Evolutionary conservation across 2,113 vertebrate species (phyloP).

Genomic region (Cathartes aura): DNA sequence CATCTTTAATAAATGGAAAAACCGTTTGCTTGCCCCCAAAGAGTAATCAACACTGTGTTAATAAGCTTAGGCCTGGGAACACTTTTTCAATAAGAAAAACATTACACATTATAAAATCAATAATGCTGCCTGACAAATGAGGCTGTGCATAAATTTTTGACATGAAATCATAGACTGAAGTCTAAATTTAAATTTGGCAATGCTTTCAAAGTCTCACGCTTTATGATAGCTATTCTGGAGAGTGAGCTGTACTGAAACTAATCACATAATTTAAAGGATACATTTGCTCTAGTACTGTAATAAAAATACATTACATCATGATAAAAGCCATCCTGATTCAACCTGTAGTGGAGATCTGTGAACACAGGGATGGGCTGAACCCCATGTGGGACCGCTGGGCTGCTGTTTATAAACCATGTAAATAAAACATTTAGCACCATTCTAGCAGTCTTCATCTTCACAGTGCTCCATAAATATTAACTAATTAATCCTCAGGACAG

Average conservation of each 20-base stretch:
- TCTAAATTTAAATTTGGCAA: constrained; percentile 68
- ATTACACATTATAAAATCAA: constrained; percentile 74
- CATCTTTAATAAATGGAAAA: constrained; percentile 65
- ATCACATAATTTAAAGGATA: constrained; percentile 67
- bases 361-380: neutral
- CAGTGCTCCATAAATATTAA: constrained; percentile 55
- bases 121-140: constrained; percentile 70
- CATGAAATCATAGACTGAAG: constrained; percentile 48
- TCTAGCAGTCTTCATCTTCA: neutral
- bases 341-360: constrained; percentile 37
- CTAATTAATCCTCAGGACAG: constrained; percentile 56
- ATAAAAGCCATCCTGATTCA: constrained; percentile 53
- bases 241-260: constrained; percentile 50
- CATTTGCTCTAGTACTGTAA: constrained; percentile 32
- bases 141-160: constrained; percentile 62
- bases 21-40: constrained; percentile 46
- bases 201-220: constrained; percentile 43
- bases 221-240: constrained; percentile 57
- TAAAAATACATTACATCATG: constrained; percentile 52
- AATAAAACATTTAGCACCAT: constrained; percentile 56
- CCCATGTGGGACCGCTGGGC: neutral
- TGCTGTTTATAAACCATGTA: constrained; percentile 47
- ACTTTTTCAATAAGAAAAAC: constrained; percentile 68
- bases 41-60: constrained; percentile 71
- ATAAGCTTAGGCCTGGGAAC: constrained; percentile 64